phyloP scores from a whole-genome alignment of 2,113 vertebrate genomes.

The Phalacrocorax carbo region DNA sequence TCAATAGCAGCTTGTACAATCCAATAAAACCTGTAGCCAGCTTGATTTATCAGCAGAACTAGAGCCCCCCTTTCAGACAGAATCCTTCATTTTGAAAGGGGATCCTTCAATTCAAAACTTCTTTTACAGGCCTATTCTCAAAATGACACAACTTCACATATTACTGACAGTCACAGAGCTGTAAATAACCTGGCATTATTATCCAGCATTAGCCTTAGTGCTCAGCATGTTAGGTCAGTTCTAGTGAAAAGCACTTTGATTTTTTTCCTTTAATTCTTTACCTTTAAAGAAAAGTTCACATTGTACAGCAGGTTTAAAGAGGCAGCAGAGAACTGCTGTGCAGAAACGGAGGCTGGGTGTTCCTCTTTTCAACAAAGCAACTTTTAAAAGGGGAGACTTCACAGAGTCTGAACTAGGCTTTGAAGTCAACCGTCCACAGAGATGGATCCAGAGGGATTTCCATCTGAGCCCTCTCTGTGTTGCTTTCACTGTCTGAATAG shows the following conservation, averaged over 20 bases:
- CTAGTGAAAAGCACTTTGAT: neutral
- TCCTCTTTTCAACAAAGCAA: neutral
- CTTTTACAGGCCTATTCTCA: constrained; percentile 16
- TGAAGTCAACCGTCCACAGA: neutral
- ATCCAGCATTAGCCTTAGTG: neutral
- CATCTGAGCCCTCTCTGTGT: neutral
- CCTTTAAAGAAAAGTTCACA: neutral
- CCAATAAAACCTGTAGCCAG: neutral
- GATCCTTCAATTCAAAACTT: constrained; percentile 27
- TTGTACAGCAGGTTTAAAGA: neutral
- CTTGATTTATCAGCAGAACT: neutral
- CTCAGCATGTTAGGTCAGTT: neutral
- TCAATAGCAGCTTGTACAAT: neutral
- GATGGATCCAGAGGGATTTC: neutral
- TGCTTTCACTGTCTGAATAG: neutral
- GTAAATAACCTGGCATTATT: neutral
- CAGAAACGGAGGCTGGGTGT: neutral
- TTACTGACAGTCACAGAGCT: neutral
- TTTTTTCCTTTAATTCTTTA: neutral
- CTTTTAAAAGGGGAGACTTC: neutral
- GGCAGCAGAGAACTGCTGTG: neutral
- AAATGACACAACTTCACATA: neutral
- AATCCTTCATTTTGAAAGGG: neutral
- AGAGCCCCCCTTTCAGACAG: neutral
- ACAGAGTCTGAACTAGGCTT: neutral